A percentile compares a stretch with the other conserved stretches of the same genome.
Evolutionary conservation across 2,113 vertebrate species (phyloP).

Genomic region (Pleuronectes platessa): DNA sequence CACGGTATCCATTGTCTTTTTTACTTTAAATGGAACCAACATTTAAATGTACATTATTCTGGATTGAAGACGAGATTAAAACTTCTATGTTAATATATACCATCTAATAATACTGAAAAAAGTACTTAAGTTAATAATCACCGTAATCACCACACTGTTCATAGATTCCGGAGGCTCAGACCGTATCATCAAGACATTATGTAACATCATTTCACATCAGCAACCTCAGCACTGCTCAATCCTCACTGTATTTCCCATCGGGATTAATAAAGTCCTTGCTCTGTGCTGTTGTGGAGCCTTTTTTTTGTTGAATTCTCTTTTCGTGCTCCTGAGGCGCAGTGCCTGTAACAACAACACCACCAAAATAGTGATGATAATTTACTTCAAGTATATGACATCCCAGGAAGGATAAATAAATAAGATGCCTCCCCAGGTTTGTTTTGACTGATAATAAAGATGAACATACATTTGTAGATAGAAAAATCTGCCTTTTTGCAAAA

Average conservation of each 20-base stretch:
- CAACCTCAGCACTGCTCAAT: neutral
- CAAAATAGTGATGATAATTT: neutral
- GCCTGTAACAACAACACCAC: slow-evolving; percentile 1
- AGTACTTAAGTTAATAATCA: neutral
- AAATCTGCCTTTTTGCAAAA: neutral
- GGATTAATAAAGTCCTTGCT: neutral
- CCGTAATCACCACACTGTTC: no score
- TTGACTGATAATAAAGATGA: neutral
- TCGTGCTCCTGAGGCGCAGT: neutral
- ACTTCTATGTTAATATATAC: neutral
- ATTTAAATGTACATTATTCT: no score
- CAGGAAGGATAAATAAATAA: neutral
- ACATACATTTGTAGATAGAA: neutral
- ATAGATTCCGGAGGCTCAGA: neutral
- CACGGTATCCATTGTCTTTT: no score
- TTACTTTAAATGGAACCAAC: no score
- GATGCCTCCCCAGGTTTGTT: slow-evolving; percentile 1
- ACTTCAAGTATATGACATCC: neutral
- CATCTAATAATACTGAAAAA: slow-evolving; percentile 5
- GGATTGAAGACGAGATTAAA: no score
- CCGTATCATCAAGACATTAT: neutral
- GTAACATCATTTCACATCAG: neutral
- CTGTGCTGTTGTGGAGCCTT: neutral
- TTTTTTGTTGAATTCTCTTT: neutral
- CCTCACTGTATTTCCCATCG: neutral